Evolutionary conservation across 2,797 vertebrate species (phyloP), one percentile per base, ranked within the genome.

Genomic region (Simalia tracyae): DNA sequence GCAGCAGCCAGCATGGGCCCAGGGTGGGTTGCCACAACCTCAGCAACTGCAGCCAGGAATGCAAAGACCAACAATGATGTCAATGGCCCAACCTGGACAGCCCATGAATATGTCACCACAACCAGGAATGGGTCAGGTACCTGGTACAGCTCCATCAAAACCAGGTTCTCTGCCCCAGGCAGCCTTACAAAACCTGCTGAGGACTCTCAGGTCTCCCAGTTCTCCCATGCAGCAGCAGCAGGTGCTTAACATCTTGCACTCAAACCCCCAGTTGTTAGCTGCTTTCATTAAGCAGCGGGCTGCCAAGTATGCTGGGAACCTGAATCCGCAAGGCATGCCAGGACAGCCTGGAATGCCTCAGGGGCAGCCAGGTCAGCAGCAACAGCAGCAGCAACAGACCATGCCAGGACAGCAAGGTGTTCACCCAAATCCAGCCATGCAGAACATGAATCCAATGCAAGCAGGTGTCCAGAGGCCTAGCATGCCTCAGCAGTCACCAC

Each of bases 271-370:
- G 96, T 98, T 99, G 93, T 98, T 99, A 98, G 99, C 99, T 0
- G 98, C 99, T 11, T 99, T 99, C 94, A 99, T 99, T 95, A 99
- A 99, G 96, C 99, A 99, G 97, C 97, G 98, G 87, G 98, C 99
- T 0, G 98, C 98, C 91, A 99, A 99, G 95, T 99, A 99, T 3
- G 97, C 96, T 0, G 97, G 95, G 31, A 98, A 92, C 61, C 97
- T 97, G 56, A 97, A 96, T 87, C 96, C 97, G 0, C 98, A 94
- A 95, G 97, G 91, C 95, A 97, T 96, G 94, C 96, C 95, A 0
- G 98, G 95, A 93, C 97, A 95, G 95, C 98, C 98, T 0, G 98
- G 98, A 84, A 97, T 99, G 96, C 98, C 98, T 1, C 98, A 98
- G 96, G 98, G 98, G n/a, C 98, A 99, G 93, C 98, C 98, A 0